Percentiles rank a stretch among this genome's conserved stretches.
Evolutionary conservation across 2,888 invertebrate genomes (phyloP).

Genomic region (Drosophila anomelani): DNA sequence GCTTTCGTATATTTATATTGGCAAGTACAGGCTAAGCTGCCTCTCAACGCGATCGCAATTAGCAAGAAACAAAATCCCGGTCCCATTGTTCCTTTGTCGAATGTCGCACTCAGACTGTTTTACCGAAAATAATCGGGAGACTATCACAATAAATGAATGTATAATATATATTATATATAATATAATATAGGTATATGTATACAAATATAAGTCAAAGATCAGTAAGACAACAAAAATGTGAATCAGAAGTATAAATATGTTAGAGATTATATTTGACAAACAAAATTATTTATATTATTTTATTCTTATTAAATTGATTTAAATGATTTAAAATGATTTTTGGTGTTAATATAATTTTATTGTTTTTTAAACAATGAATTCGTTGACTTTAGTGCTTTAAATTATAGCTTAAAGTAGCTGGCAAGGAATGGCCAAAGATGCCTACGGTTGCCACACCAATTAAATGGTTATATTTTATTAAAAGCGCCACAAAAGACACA

Average conservation of each 20-base stretch:
- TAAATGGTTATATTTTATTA: conserved; percentile 78
- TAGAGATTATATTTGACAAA: not conserved
- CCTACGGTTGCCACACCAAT: conserved; percentile 52
- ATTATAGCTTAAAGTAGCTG: conserved; percentile 6
- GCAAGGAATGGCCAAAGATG: not conserved
- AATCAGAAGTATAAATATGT: not conserved
- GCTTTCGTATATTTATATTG: not conserved
- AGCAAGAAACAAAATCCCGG: not conserved
- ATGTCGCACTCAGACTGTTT: not conserved
- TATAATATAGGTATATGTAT: not conserved
- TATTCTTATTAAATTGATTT: no score
- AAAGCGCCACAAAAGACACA: conserved; percentile 61
- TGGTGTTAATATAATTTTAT: no score
- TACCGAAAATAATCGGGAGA: not conserved
- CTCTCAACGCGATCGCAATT: not conserved
- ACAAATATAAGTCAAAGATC: not conserved
- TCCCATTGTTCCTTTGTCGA: not conserved
- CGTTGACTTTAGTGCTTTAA: not conserved
- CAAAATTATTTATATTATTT: no score
- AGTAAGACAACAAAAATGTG: no score
- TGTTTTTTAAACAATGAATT: no score
- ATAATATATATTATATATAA: not conserved
- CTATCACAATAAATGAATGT: not conserved
- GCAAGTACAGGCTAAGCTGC: not conserved
- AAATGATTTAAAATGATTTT: no score